Conservation (phyloP, 2,888 invertebrate genomes). For the Meliscaeva auricollis region DNA sequence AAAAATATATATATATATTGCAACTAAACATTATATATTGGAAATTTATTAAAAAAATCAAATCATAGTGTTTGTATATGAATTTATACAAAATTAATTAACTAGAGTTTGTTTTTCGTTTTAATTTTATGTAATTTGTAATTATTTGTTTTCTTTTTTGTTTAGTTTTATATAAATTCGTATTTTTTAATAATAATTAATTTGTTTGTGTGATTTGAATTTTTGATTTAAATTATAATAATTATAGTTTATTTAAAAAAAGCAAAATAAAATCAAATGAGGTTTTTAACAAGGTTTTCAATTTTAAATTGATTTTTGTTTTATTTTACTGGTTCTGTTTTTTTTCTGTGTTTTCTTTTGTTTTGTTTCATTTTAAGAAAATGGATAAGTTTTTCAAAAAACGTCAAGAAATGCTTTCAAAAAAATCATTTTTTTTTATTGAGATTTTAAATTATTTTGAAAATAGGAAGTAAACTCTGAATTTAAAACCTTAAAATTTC, state of each 20-base stretch:
- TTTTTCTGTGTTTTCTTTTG: background rate
- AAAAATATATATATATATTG: constrained; percentile 30
- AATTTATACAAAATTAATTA: constrained; percentile 18
- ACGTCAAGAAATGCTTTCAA: too few species aligned
- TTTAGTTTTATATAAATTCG: constrained; percentile 35
- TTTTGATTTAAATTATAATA: constrained; percentile 37
- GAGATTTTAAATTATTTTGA: too few species aligned
- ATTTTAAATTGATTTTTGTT: constrained; percentile 45
- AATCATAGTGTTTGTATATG: constrained; percentile 45
- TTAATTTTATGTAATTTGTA: constrained; percentile 35
- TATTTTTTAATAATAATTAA: constrained; percentile 37
- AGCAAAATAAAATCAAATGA: constrained; percentile 69
- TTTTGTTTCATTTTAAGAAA: background rate
- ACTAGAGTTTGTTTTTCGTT: background rate
- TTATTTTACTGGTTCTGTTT: constrained; percentile 8
- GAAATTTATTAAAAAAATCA: constrained; percentile 37
- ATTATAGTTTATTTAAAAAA: constrained; percentile 28
- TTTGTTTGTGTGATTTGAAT: constrained; percentile 60
- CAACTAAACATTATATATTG: constrained; percentile 39
- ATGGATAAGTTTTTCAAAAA: background rate
- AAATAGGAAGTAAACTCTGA: too few species aligned
- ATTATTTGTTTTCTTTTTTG: constrained; percentile 12
- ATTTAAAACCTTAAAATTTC: too few species aligned
- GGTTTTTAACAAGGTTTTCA: constrained; percentile 74
- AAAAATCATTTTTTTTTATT: too few species aligned